These are phyloP conservation scores for Bovichtus variegatus DNA, from an alignment of 2,797 vertebrate species.

Conservation along the genomic window DNA sequence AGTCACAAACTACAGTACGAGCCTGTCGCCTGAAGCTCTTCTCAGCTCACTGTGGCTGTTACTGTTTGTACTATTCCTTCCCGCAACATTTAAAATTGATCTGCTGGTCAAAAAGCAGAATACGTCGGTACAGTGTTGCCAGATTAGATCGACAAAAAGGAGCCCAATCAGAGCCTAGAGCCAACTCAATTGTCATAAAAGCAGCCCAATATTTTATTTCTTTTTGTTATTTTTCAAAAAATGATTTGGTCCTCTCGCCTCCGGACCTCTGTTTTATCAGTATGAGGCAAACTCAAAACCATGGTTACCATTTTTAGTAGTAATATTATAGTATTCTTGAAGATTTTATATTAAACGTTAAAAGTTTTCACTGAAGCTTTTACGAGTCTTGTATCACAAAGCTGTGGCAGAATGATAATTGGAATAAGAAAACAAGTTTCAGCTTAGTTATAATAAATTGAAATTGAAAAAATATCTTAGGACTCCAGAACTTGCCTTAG, in stretches of 20 bases:
- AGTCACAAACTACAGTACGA: not conserved
- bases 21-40: conserved; percentile 2
- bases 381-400: too few species aligned
- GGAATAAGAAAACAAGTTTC: not conserved
- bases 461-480: not conserved
- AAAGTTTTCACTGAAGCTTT: too few species aligned
- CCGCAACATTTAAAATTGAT: not conserved
- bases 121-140: too few species aligned
- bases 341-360: too few species aligned
- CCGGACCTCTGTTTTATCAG: too few species aligned
- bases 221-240: too few species aligned
- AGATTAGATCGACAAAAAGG: not conserved
- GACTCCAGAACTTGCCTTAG: not conserved
- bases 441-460: not conserved
- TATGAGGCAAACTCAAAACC: too few species aligned
- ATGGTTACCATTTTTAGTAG: too few species aligned
- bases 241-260: too few species aligned
- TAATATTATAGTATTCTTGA: too few species aligned
- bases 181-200: not conserved
- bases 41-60: not conserved
- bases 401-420: too few species aligned
- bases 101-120: not conserved
- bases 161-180: too few species aligned
- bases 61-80: not conserved
- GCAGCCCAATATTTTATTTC: not conserved